Conservation (phyloP, 37 sponge, comb jelly and placozoan species). For the Ianthella basta region DNA sequence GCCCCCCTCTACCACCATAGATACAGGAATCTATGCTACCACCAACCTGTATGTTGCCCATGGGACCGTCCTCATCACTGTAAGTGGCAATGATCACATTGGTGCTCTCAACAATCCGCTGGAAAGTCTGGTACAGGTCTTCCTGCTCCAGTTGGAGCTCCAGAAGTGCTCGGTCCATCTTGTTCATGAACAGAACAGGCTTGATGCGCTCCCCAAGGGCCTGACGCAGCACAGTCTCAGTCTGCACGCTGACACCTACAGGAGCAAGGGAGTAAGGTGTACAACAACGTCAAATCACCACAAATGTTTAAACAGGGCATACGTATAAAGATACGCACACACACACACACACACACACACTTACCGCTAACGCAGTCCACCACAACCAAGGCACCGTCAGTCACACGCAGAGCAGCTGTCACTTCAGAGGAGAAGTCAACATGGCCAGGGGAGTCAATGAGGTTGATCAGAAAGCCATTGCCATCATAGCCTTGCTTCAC, state of each 20-base stretch:
- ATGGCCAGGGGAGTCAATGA: constrained; percentile 99
- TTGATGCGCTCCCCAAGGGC: constrained; percentile 97
- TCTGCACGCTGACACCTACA: constrained; percentile 96
- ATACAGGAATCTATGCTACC: not conserved
- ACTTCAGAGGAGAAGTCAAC: constrained; percentile 98
- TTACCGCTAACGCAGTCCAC: constrained; percentile 98
- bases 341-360: constrained; percentile 17
- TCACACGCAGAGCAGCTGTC: constrained; percentile 97
- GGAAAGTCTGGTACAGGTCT: constrained; percentile 97
- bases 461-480: constrained; percentile 98
- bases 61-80: constrained; percentile 91
- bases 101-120: constrained; percentile 94
- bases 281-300: not conserved
- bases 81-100: constrained; percentile 99
- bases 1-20: too few relatives aligned
- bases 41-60: constrained; percentile 87
- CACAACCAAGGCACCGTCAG: constrained; percentile 98
- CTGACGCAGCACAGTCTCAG: constrained; percentile 97
- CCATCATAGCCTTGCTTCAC: constrained; percentile 80
- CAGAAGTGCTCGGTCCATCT: constrained; percentile 99
- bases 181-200: constrained; percentile 99
- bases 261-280: not conserved
- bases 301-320: not conserved
- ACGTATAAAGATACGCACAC: constrained; percentile 10
- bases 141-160: constrained; percentile 97